Evolutionary conservation across 2,888 invertebrate genomes (phyloP).

Genomic region (Helleia helle): DNA sequence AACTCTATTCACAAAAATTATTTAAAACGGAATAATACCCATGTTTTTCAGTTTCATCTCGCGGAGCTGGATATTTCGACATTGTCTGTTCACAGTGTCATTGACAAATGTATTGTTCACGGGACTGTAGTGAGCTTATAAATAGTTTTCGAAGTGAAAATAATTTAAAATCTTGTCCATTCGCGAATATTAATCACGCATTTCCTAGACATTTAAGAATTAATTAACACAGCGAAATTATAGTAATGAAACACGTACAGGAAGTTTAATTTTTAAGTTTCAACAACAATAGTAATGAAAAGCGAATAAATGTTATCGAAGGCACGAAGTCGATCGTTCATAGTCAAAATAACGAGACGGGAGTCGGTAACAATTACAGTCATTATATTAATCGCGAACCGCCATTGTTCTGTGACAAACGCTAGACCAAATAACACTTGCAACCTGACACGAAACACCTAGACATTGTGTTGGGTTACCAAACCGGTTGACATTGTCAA

Average conservation of each 20-base stretch:
- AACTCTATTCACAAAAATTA: no score
- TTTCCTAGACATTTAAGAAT: no score
- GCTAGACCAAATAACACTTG: constrained; percentile 63
- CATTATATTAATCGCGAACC: constrained; percentile 61
- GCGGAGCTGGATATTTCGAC: no score
- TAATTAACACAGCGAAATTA: not conserved
- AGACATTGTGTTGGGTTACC: constrained; percentile 19
- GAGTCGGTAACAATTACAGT: constrained; percentile 53
- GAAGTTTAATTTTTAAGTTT: constrained; percentile 47
- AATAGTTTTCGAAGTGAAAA: no score
- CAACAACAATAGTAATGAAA: constrained; percentile 46
- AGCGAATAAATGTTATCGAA: constrained; percentile 56
- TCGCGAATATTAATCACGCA: no score
- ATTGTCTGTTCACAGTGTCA: no score
- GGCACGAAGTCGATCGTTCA: constrained; percentile 57
- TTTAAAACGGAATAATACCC: no score
- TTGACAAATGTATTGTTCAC: no score
- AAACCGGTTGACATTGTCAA: not conserved
- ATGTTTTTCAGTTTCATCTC: no score
- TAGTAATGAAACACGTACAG: constrained; percentile 20
- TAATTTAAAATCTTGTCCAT: no score
- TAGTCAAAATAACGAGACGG: constrained; percentile 71
- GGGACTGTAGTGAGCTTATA: no score
- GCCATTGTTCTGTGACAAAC: constrained; percentile 68
- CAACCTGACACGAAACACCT: constrained; percentile 36